Base-by-base conservation (phyloP, 2,888 invertebrate genomes). In the Mythimna vitellina region DNA sequence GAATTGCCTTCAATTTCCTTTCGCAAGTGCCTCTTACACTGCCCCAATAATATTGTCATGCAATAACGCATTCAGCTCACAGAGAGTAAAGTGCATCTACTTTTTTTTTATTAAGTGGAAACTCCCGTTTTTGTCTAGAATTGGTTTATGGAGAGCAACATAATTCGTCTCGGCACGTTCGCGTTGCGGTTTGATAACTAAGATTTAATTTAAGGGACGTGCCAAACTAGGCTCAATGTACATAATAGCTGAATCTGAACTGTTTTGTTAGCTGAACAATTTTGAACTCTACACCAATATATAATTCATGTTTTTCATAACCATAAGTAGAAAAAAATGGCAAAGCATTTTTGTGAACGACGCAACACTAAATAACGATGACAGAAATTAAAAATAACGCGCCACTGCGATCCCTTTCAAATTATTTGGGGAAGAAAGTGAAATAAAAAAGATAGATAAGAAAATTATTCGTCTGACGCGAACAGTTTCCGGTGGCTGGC, bases 391-490 rank as follows among this genome's bases (percentile, higher is more conserved):
- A 87, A 85, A 87, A 84, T 82, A 84, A 80, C 78, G 78, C 71
- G 73, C 82, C 65, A 8, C 54, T 62, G 70, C 79, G 81, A 83
- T 85, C 73, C 74, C 76, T 77, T 74, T 79, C 70, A 81, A 81
- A 87, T 85, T 83, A 86, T 87, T 87, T 82, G 76, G 67, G 70
- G 78, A 86, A 82, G 78, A 84, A 83, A 81, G 80, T 77, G 75
- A 84, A 84, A 87, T 81, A 82, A 86, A 89, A 88, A 87, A 87
- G 85, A 87, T 80, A 87, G 88, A 91, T 90, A 91, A 90, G 90
- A 90, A 91, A 91, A 91, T 92, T 89, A 92, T 93, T 90, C 88
- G 88, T 89, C 88, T 89, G 92, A 89, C 89, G 89, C 84, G 89
- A 90, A 90, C 90, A 87, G 90, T 92, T 92, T 93, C 91, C 90